These are phyloP conservation scores for Corythornis vintsioides DNA, from an alignment of 2,113 vertebrate species.

Conservation along the genomic window DNA sequence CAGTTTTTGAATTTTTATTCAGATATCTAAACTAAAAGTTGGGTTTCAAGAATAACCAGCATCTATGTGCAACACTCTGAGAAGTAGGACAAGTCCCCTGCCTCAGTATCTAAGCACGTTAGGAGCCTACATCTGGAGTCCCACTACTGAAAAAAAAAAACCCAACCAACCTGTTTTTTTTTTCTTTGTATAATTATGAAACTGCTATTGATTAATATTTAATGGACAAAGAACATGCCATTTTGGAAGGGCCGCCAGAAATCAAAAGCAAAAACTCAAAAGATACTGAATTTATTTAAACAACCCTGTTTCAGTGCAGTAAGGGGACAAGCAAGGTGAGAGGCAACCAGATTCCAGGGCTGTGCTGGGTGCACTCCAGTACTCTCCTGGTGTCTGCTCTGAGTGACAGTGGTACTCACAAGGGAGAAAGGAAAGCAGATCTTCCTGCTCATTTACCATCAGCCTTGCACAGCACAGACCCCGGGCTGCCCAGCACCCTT, in stretches of 20 bases:
- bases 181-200: neutral
- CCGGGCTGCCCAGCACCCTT: neutral
- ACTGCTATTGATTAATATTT: neutral
- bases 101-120: neutral
- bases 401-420: neutral
- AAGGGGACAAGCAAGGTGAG: neutral
- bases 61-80: neutral
- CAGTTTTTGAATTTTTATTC: neutral
- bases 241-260: neutral
- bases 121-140: neutral
- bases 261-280: neutral
- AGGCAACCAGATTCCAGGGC: neutral
- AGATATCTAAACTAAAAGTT: neutral
- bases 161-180: neutral
- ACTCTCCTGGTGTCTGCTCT: fast-evolving
- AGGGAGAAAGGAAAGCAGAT: neutral
- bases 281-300: neutral
- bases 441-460: neutral
- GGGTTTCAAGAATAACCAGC: neutral
- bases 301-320: neutral
- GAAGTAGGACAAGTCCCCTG: neutral
- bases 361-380: neutral
- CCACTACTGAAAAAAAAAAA: neutral
- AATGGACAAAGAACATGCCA: neutral
- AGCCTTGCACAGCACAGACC: neutral